These are phyloP conservation scores for Ceriagrion tenellum DNA, from an alignment of 2,888 invertebrate species.

Conservation along the genomic window DNA sequence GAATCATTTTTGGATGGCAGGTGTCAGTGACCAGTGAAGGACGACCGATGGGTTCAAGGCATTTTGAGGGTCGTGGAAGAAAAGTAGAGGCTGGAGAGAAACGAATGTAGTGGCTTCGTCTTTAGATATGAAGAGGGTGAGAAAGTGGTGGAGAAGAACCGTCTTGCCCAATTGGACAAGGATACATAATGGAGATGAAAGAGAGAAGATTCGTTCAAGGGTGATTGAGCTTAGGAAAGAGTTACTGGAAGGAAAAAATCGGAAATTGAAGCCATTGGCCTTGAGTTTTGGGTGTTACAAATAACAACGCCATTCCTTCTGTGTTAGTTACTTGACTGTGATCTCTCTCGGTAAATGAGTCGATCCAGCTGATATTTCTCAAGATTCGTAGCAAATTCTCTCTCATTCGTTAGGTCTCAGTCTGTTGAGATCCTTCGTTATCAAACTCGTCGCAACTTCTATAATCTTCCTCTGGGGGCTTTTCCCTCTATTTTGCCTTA, in stretches of 20 bases:
- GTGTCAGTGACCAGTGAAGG: conserved; percentile 31
- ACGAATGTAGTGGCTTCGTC: neutral
- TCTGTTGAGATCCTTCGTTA: too few relatives aligned
- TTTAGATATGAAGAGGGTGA: neutral
- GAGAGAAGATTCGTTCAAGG: neutral
- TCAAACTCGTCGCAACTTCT: too few relatives aligned
- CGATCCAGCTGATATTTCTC: too few relatives aligned
- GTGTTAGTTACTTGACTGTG: too few relatives aligned
- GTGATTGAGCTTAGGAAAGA: neutral
- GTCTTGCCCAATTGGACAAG: neutral
- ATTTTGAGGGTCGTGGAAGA: neutral
- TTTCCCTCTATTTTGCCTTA: too few relatives aligned
- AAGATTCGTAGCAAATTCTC: too few relatives aligned
- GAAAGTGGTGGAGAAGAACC: neutral
- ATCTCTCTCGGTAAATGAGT: too few relatives aligned
- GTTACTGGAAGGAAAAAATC: neutral
- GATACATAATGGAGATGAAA: neutral
- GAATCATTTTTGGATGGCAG: neutral
- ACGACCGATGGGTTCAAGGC: neutral
- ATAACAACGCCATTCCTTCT: too few relatives aligned
- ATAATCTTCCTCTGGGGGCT: too few relatives aligned
- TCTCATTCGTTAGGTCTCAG: too few relatives aligned
- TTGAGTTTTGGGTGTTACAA: neutral
- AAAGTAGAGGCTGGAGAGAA: conserved; percentile 18
- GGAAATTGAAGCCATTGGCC: neutral